Base-by-base conservation (phyloP, 2,113 vertebrate species). In the Anolis sagrei region DNA sequence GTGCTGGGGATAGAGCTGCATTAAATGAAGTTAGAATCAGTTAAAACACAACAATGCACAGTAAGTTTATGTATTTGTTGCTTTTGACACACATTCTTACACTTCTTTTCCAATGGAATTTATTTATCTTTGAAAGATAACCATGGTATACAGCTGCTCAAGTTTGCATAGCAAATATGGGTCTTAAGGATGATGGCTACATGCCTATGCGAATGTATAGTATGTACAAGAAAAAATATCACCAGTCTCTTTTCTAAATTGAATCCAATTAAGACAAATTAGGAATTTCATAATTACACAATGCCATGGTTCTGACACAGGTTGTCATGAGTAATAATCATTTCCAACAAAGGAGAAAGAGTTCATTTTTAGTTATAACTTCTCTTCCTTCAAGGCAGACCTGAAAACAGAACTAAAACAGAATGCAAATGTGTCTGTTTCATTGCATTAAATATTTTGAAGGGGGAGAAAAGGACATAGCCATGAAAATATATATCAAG, bases 1-100 rank as follows among this genome's bases (percentile, higher is more conserved):
- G 94, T 80, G 95, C 93, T 7, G 97, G 97, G 58, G 97, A 97
- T 81, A 96, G 89, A 49, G 93, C 97, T 98, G 92, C 64, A 89
- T 88, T 90, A 82, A 87, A 90, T 81, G 23, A 86, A 82, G 83
- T 75, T 75, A 2, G 7, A 68, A 29, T 68, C 27, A 68, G 87
- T 77, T 86, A 64, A 86, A 58, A 39, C 7, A 68, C 14, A 10
- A 18, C 4, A 70, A n/a, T 29, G 64, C 29, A 11, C 66, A 82
- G 85, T 85, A 89, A 87, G 76, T 89, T 25, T 83, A 74, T 72
- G 1, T 44, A 44, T 44, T 44, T 44, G 39, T 44, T 44, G 39
- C 39, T 44, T 5, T 44, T 44, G 39, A 44, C 39, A 44, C 39
- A 44, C 5, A 44, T 44, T 44, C 39, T 44, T 44, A 44, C 39